Evolutionary conservation across 2,113 vertebrate genomes (phyloP).

Genomic region (Macrotus californicus): DNA sequence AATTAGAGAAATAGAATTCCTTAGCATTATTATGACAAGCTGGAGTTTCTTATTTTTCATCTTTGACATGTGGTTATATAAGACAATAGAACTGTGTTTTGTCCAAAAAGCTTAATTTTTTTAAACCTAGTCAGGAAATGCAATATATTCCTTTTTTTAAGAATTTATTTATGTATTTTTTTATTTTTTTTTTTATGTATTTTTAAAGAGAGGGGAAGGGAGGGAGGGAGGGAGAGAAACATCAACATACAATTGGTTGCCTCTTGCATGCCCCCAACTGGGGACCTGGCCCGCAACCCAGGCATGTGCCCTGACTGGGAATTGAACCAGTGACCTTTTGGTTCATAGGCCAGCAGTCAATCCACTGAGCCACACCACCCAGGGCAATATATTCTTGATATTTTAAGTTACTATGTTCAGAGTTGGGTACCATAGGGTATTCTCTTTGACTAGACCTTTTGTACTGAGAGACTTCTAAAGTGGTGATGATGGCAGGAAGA

Average conservation of each 20-base stretch:
- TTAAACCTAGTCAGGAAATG: neutral
- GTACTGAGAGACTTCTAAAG: neutral
- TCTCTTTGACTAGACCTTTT: neutral
- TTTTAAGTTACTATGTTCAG: neutral
- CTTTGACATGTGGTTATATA: neutral
- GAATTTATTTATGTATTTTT: too few relatives aligned
- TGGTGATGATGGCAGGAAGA: neutral
- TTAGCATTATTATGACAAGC: neutral
- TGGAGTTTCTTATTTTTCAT: neutral
- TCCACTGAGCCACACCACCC: too few relatives aligned
- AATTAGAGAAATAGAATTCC: neutral
- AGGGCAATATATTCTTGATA: neutral
- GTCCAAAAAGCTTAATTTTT: neutral
- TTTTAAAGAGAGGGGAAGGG: too few relatives aligned
- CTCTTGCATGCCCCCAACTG: too few relatives aligned
- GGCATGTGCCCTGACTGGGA: too few relatives aligned
- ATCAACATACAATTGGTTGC: too few relatives aligned
- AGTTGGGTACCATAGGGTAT: neutral
- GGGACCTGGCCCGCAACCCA: too few relatives aligned
- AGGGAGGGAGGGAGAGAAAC: too few relatives aligned
- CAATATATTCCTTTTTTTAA: neutral
- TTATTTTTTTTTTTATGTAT: too few relatives aligned
- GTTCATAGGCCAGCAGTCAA: too few relatives aligned
- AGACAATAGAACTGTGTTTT: neutral
- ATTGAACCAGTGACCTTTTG: too few relatives aligned